phyloP scores from a whole-genome alignment of 2,888 invertebrate species.

The Lithosia quadra region DNA sequence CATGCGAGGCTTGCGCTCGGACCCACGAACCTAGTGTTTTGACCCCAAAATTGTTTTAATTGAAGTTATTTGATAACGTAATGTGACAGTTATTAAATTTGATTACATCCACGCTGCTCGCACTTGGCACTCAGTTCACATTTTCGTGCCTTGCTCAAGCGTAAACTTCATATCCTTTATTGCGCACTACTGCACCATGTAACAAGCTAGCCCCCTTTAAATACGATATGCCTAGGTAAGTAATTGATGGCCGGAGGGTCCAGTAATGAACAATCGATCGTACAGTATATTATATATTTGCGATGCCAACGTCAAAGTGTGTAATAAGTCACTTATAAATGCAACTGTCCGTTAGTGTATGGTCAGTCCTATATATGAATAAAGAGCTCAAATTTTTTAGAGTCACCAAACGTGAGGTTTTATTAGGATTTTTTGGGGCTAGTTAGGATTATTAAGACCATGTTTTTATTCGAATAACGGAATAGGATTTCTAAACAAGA shows the following conservation, averaged over 20 bases:
- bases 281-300: constrained; percentile 10
- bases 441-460: not conserved
- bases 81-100: not conserved
- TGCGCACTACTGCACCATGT: not conserved
- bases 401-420: constrained; percentile 4
- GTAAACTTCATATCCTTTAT: not conserved
- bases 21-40: no score
- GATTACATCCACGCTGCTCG: not conserved
- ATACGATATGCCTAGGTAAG: constrained; percentile 3
- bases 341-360: constrained; percentile 16
- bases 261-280: not conserved
- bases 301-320: constrained; percentile 14
- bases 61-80: not conserved
- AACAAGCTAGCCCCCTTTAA: not conserved
- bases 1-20: no score
- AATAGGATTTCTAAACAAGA: no score
- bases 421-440: not conserved
- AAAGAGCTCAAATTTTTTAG: constrained; percentile 14
- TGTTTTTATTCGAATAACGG: not conserved
- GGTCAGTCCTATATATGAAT: constrained; percentile 3
- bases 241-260: not conserved
- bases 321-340: constrained; percentile 18
- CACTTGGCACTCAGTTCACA: not conserved
- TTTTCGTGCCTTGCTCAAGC: not conserved
- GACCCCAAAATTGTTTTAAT: no score